Evolutionary conservation across 1,140 invertebrate genomes (phyloP), one percentile per base, ranked within the genome.

Genomic region (Zaprionus tsacasi): DNA sequence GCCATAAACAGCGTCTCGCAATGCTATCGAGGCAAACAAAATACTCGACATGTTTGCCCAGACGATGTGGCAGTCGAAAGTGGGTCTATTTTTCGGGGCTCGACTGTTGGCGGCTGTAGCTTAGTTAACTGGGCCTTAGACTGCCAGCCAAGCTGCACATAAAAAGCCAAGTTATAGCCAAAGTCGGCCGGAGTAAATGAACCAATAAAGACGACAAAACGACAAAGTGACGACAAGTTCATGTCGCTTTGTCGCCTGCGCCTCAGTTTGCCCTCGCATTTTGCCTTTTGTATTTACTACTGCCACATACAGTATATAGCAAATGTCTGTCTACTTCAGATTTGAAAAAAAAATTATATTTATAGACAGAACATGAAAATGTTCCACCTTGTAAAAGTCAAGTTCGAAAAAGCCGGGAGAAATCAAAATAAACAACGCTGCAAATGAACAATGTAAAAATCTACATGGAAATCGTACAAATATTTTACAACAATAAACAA

Each of bases 41-140:
- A 88, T 88, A 73, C 71, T 87, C 75, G 77, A 88, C 77, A 88
- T 88, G 83, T 88, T 87, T 83, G 73, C 57, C 73, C 83, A 82
- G 83, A 88, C 82, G 69, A 74, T 54, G 54, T 74, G 73, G 52
- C 73, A 81, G 68, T 71, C 50, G 57, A 73, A 87, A 78, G 65
- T 66, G 67, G 67, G 54, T 60, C 65, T 73, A 54, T 64, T 64
- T 64, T 21, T 52, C 17, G 38, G n/a, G 21, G 17, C 17, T 17
- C 71, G 35, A 25, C 25, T 57, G 25, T 45, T 27, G 25, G 35
- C 36, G 30, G 33, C 59, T 70, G 65, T 30, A 73, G 72, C 73
- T 77, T 80, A 80, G 77, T 80, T 83, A 83, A 80, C 85, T 80
- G 54, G 64, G 57, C 38, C 68, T 45, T 67, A 38, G 79, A 55